These are phyloP conservation scores for Priocnemis perturbator DNA, from an alignment of 2,888 invertebrate genomes.

Conservation along the genomic window DNA sequence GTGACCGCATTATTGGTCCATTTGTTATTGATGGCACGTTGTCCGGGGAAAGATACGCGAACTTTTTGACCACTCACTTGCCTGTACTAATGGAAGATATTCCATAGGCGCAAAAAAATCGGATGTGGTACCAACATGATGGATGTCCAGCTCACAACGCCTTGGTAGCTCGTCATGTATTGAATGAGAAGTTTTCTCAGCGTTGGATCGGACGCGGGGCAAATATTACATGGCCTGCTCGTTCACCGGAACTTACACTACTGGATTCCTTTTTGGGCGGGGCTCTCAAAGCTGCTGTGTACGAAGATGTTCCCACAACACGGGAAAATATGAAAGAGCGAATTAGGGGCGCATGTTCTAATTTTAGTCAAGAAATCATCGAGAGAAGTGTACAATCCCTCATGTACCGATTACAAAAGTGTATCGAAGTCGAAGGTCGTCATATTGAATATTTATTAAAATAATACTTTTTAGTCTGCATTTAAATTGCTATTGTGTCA, in stretches of 20 bases:
- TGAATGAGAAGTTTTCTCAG: slow-evolving; percentile 10
- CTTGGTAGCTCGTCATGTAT: not conserved
- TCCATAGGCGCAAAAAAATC: slow-evolving; percentile 11
- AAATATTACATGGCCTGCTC: too few species aligned
- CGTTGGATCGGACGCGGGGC: slow-evolving; percentile 16
- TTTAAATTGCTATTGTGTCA: too few species aligned
- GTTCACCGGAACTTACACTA: slow-evolving; percentile 8
- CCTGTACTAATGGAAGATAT: slow-evolving; percentile 11
- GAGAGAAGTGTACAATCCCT: not conserved
- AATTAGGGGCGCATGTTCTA: not conserved
- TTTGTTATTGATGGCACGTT: slow-evolving; percentile 26
- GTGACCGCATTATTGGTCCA: slow-evolving; percentile 10
- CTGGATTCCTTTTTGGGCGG: slow-evolving; percentile 18
- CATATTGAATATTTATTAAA: not conserved
- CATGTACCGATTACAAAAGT: not conserved
- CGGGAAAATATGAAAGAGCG: not conserved
- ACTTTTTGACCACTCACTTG: slow-evolving; percentile 16
- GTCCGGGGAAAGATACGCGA: slow-evolving; percentile 18
- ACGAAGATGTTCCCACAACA: slow-evolving; percentile 1
- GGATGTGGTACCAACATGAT: slow-evolving; percentile 26
- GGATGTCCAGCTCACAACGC: slow-evolving; percentile 20
- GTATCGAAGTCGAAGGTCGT: not conserved
- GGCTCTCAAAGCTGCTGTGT: not conserved
- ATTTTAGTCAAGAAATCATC: not conserved
- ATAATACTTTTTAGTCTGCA: not conserved